Evolutionary conservation across 2,113 vertebrate genomes (phyloP).

Genomic region (Panthera tigris): DNA sequence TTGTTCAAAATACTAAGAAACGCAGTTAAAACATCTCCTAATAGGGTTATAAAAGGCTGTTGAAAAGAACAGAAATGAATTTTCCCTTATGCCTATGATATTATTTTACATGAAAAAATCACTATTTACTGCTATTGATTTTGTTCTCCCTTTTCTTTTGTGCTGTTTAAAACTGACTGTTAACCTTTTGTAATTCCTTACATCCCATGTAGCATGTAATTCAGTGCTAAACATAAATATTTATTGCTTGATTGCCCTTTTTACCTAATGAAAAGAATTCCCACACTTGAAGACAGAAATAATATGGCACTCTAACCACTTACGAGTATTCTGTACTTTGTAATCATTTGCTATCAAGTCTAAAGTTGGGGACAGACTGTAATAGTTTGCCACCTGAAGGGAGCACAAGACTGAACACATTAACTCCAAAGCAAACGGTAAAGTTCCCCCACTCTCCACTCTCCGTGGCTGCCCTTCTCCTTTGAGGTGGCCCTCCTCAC

Average conservation of each 20-base stretch:
- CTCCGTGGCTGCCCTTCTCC: neutral
- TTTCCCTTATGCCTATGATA: neutral
- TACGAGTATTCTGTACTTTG: neutral
- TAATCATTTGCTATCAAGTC: neutral
- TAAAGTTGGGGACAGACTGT: neutral
- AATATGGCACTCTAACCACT: neutral
- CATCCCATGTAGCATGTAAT: neutral
- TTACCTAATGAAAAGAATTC: conserved; percentile 8
- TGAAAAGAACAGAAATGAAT: conserved; percentile 28
- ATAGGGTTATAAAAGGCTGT: conserved; percentile 63
- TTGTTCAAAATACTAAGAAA: conserved; percentile 75
- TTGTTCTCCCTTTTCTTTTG: neutral
- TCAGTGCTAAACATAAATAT: neutral
- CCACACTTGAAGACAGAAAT: neutral
- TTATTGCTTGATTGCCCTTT: neutral
- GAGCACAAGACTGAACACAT: neutral
- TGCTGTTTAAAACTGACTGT: conserved; percentile 17
- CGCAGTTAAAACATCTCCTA: conserved; percentile 73
- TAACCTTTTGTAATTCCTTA: neutral
- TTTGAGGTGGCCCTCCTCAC: neutral
- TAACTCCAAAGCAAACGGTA: neutral
- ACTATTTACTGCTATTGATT: neutral
- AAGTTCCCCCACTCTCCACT: neutral
- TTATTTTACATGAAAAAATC: neutral
- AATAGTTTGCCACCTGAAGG: neutral